Evolutionary conservation across 1,140 invertebrate species (phyloP).

Genomic region (Zaprionus taronus): DNA sequence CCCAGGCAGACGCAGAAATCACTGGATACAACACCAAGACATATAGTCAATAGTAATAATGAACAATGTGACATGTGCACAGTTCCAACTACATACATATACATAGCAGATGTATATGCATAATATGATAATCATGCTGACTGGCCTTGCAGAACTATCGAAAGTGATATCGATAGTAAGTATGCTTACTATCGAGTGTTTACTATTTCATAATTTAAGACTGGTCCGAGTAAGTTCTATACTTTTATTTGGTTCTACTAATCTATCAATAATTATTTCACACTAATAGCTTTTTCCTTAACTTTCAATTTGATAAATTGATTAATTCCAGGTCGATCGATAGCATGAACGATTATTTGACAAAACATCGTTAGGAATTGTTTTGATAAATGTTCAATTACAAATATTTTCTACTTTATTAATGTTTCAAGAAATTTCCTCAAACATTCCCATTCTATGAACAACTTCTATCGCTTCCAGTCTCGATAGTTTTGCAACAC

Average conservation of each 20-base stretch:
- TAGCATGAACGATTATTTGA: neutral
- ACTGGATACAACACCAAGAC: constrained; percentile 51
- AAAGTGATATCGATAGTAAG: neutral
- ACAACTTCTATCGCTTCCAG: neutral
- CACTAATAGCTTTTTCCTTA: too few relatives aligned
- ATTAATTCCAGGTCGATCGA: neutral
- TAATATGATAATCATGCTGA: constrained; percentile 5
- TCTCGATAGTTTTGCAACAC: constrained; percentile 1
- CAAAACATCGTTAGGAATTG: too few relatives aligned
- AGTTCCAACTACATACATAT: constrained; percentile 36
- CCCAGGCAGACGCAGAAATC: constrained; percentile 37
- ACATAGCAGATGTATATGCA: neutral
- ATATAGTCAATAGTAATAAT: constrained; percentile 21
- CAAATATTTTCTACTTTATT: neutral
- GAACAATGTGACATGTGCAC: neutral
- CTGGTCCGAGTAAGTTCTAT: neutral
- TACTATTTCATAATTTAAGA: neutral
- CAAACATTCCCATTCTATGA: neutral
- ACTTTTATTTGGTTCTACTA: too few relatives aligned
- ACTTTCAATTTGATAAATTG: too few relatives aligned
- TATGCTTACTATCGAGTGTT: neutral
- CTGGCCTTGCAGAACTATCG: neutral
- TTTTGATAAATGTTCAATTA: too few relatives aligned
- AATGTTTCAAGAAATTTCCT: neutral
- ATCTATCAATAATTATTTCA: too few relatives aligned